Conservation (phyloP, 2,113 vertebrate genomes). For the Nycticryphes semicollaris region DNA sequence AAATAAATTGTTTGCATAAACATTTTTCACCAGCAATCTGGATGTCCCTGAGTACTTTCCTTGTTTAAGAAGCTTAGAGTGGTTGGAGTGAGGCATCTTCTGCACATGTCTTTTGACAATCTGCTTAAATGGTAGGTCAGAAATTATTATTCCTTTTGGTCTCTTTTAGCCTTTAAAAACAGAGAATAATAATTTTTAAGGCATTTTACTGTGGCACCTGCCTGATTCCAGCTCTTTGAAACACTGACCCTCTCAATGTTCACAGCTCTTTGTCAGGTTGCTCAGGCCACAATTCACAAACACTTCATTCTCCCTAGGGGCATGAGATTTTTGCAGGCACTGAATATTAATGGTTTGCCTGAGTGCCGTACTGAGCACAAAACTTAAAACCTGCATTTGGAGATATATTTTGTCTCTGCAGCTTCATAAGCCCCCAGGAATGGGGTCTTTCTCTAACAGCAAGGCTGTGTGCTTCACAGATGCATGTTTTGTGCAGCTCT, state of each 20-base stretch:
- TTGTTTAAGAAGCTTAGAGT: background rate
- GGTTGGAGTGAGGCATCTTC: background rate
- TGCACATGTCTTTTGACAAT: background rate
- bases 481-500: background rate
- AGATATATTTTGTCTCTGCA: background rate
- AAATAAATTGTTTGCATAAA: background rate
- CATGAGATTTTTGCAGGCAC: background rate
- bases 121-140: background rate
- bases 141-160: background rate
- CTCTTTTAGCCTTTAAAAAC: background rate
- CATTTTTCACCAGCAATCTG: background rate
- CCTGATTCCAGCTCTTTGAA: background rate
- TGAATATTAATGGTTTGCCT: background rate
- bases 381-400: background rate
- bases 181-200: background rate
- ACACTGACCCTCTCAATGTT: background rate
- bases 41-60: background rate
- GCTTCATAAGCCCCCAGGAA: background rate
- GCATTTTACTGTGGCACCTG: background rate
- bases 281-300: background rate
- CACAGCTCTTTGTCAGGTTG: background rate
- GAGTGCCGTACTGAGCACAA: background rate
- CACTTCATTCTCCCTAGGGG: background rate
- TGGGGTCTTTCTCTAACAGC: background rate
- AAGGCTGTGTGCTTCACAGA: background rate